Evolutionary conservation across 1,140 invertebrate genomes (phyloP), one percentile per base, ranked within the genome.

Genomic region (Heliconius hermathena): DNA sequence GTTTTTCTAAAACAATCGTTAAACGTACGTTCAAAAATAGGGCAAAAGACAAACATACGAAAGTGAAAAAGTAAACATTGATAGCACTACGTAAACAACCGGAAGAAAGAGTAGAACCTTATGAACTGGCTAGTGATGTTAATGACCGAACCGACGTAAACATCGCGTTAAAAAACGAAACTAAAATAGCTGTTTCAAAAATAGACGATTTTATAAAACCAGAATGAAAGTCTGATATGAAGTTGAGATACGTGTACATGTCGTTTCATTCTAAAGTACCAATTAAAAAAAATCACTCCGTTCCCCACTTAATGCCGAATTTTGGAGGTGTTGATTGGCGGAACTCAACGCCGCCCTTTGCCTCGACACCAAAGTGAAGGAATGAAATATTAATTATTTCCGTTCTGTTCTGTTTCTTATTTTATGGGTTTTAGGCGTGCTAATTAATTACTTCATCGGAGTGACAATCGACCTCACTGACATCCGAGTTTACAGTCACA

Each of bases 71-170:
- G 60, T 66, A 66, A 66, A 66, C 60, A 66, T 66, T 66, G 60
- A 66, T 66, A 66, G 60, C 11, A 26, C 22, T 66, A 66, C 29
- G 11, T 66, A 29, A 66, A 66, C 60, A 66, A 66, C 60, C 60
- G 60, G 60, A 66, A 66, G 60, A 66, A 57, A 57, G 9, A 66
- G 60, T 57, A 22, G 1, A 8, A 66, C 20, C 8, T 22, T 26
- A 26, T 20, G 54, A 57, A 57, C 60, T 66, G 60, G 26, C 57
- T 73, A 29, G 49, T 57, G 76, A 80, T 84, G 87, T 90, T 86
- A 88, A 57, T 84, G 86, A 60, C 85, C 88, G 78, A 77, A 73
- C 73, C 57, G 78, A 83, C 38, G 80, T 87, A 87, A 90, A 89
- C 85, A 88, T 82, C 80, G 71, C 66, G 77, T 84, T 84, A 84